Base-by-base conservation (phyloP, 2,797 vertebrate genomes). In the Bovichtus variegatus region DNA sequence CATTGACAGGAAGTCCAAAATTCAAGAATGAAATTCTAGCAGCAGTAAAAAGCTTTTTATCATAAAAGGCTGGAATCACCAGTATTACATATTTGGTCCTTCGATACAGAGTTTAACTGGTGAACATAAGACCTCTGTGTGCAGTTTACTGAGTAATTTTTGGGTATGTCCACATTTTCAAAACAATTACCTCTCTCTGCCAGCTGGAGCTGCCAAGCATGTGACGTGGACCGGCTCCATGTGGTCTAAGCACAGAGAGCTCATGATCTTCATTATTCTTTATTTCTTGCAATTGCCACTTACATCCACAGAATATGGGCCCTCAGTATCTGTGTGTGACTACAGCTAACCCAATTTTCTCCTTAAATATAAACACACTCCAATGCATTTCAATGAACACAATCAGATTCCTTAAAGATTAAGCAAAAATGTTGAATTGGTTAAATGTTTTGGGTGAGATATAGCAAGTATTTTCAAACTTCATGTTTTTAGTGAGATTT, bases 111-210 rank as follows among this genome's bases (percentile, higher is more conserved):
- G 29, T 9, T 74, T 49, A 77, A 74, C 41, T 81, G 81, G 49
- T 68, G 63, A 73, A 72, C 74, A 70, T 18, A 50, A 62, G 63
- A 54, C 41, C 13, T 47, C 0, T 40, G 29, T 54, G 25, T 67
- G 62, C 34, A 31, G 19, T 43, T 63, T 53, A 21, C 23, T 50
- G 16, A 57, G 40, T 76, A 16, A 59, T 50, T 55, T 72, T 31
- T 23, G 29, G 36, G 9, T 57, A 12, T 10, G 1, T 47, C 50
- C 4, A 50, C 5, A 9, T 54, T 75, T 68, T 61, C 34, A 29
- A 62, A 71, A 76, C 13, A 62, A 23, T 44, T 23, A 4, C 31
- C 15, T 65, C 46, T 44, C 0, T 3, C 9, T 66, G 50, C 10
- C 15, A 71, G 19, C 21, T 66, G 31, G 15, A 25, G 49, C 54